Evolutionary conservation across 2,888 invertebrate species (phyloP).

Genomic region (Timandra comae): DNA sequence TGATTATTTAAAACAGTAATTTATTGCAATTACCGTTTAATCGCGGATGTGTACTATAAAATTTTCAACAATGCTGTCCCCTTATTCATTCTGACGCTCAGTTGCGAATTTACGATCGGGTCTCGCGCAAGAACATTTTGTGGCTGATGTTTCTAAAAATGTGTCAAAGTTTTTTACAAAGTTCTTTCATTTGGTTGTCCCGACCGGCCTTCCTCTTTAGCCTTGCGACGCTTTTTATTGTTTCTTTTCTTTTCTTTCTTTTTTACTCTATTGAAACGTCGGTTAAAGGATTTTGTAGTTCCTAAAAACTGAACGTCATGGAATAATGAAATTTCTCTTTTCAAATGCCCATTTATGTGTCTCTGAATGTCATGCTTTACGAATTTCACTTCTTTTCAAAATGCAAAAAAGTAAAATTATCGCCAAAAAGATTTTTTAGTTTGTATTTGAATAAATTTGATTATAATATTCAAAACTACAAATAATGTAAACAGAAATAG

Average conservation of each 20-base stretch:
- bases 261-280: constrained; percentile 71
- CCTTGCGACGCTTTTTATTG: constrained; percentile 63
- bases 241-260: constrained; percentile 63
- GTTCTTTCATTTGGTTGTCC: constrained; percentile 73
- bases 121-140: constrained; percentile 65
- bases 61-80: constrained; percentile 72
- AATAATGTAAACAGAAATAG: too few species aligned
- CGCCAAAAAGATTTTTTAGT: too few species aligned
- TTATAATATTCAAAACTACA: too few species aligned
- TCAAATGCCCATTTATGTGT: constrained; percentile 31
- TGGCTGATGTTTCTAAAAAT: constrained; percentile 76
- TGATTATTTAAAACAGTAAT: too few species aligned
- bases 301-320: constrained; percentile 50
- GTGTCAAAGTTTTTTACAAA: constrained; percentile 76
- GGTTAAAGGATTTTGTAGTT: constrained; percentile 54
- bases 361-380: constrained; percentile 16
- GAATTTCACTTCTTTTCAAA: too few species aligned
- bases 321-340: constrained; percentile 57
- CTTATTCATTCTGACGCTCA: constrained; percentile 74
- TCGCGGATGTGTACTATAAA: constrained; percentile 49
- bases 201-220: constrained; percentile 67
- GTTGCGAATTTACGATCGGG: constrained; percentile 62
- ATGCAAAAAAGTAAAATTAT: too few species aligned
- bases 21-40: too few species aligned
- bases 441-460: too few species aligned